Percentiles rank a stretch among this genome's conserved stretches.
Conservation (phyloP, 2,797 vertebrate genomes). For the Spinus olivaceus region DNA sequence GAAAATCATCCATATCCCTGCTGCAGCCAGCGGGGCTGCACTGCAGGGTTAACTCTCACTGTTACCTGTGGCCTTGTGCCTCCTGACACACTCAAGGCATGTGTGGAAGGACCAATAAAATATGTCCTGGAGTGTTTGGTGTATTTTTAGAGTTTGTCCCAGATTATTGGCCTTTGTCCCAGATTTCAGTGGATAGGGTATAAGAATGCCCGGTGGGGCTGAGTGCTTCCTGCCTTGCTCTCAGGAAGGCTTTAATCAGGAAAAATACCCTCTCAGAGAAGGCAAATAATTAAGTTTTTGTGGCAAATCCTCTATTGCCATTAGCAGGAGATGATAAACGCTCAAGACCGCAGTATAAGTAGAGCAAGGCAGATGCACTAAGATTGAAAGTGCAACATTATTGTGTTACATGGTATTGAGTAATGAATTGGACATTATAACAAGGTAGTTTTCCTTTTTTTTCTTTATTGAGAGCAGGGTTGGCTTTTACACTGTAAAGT, state of each 20-base stretch:
- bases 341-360: slow-evolving; percentile 11
- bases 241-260: slow-evolving; percentile 43
- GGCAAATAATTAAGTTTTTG: slow-evolving; percentile 57
- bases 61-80: slow-evolving; percentile 29
- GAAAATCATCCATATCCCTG: not conserved
- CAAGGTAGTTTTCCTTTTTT: not conserved
- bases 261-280: slow-evolving; percentile 41
- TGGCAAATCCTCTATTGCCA: slow-evolving; percentile 13
- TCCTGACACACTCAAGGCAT: not conserved
- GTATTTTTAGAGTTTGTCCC: slow-evolving; percentile 63
- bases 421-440: not conserved
- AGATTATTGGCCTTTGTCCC: slow-evolving; percentile 58
- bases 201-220: slow-evolving; percentile 17
- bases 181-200: slow-evolving; percentile 49
- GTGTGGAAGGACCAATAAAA: slow-evolving; percentile 21
- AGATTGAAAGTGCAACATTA: not conserved
- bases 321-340: slow-evolving; percentile 43
- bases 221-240: slow-evolving; percentile 20
- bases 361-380: not conserved
- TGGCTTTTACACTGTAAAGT: not conserved
- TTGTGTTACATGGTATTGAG: not conserved
- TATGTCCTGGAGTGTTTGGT: not conserved
- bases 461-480: not conserved
- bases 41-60: not conserved
- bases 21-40: not conserved